phyloP scores from a whole-genome alignment of 2,888 invertebrate species.

The Eucera pruinosa region DNA sequence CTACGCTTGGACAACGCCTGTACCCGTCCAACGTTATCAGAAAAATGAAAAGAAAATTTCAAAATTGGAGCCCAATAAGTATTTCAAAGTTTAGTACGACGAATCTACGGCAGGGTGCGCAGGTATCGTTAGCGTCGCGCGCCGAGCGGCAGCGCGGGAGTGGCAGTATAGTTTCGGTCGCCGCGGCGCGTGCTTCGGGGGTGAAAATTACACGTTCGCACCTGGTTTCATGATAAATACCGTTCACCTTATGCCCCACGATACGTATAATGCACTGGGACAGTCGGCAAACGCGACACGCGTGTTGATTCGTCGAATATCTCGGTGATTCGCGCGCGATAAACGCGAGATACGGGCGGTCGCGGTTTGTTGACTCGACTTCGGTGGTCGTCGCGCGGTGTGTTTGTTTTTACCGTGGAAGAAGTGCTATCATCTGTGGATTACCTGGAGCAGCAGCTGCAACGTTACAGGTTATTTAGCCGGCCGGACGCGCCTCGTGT shows the following conservation, averaged over 20 bases:
- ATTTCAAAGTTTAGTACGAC: constrained; percentile 25
- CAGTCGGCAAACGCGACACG: too few species aligned
- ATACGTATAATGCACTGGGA: too few species aligned
- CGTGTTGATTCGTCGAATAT: constrained; percentile 17
- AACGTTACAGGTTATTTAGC: constrained; percentile 62
- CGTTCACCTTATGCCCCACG: too few species aligned
- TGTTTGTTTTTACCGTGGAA: constrained; percentile 41
- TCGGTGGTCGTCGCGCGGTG: constrained; percentile 3
- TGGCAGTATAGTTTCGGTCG: constrained; percentile 76
- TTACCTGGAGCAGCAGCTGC: constrained; percentile 59
- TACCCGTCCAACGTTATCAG: too few species aligned
- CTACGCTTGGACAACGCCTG: too few species aligned
- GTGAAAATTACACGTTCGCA: not conserved
- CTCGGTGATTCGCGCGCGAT: constrained; percentile 6
- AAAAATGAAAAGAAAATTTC: not conserved
- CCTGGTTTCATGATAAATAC: not conserved
- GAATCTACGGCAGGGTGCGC: constrained; percentile 41
- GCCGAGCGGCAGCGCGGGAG: constrained; percentile 59
- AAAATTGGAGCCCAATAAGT: constrained; percentile 26
- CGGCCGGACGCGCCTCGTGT: constrained; percentile 29
- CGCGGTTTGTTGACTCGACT: constrained; percentile 42
- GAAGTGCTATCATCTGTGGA: constrained; percentile 67
- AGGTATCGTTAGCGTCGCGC: constrained; percentile 20
- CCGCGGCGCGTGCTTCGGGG: constrained; percentile 67
- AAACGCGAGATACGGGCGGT: not conserved